Base-by-base conservation (phyloP, 2,113 vertebrate genomes). In the Clupea harengus region DNA sequence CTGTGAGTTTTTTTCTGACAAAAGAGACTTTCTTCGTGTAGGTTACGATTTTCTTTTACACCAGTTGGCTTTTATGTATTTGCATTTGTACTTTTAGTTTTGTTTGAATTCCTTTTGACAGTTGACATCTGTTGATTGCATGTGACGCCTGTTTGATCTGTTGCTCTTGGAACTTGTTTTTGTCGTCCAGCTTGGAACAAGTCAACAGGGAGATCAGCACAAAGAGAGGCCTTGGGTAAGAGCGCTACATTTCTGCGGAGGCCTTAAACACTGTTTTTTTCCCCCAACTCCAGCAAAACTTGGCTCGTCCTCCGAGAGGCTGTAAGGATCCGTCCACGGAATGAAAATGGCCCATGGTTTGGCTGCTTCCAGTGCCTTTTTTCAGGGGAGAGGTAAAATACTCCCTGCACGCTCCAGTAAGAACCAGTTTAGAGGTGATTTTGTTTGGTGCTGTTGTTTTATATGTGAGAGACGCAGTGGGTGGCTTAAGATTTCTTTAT, bases 301-400 rank as follows among this genome's bases (percentile, higher is more conserved):
- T 72, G 83, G 83, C 83, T 44, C 15, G 50, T 45, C 10, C 39
- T 52, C 32, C 20, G 78, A 15, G 49, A 78, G 18, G 15, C 49
- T 32, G 22, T 49, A 72, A 45, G 81, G 81, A 82, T 67, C 25
- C 54, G 75, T 45, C 46, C 60, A 64, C 45, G n/a, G 64, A 54
- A 52, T 82, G 45, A 82, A 81, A 39, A 83, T 28, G 86, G 64
- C 54, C 82, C 32, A 82, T 84, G 83, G 86, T 87, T 82, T 87
- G 83, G 81, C 83, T 47, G 44, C 45, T 75, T 32, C 46, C 54
- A 47, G 57, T 49, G 22, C 80, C 15, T 49, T 82, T 64, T 39
- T 85, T 72, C 78, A 85, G 44, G n/a, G 54, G 39, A 84, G n/a
- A 83, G 49, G 49, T 64, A 84, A 84, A 84, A 50, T 46, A 67